Conservation (phyloP, 2,888 invertebrate species). For the Aradus depressus region DNA sequence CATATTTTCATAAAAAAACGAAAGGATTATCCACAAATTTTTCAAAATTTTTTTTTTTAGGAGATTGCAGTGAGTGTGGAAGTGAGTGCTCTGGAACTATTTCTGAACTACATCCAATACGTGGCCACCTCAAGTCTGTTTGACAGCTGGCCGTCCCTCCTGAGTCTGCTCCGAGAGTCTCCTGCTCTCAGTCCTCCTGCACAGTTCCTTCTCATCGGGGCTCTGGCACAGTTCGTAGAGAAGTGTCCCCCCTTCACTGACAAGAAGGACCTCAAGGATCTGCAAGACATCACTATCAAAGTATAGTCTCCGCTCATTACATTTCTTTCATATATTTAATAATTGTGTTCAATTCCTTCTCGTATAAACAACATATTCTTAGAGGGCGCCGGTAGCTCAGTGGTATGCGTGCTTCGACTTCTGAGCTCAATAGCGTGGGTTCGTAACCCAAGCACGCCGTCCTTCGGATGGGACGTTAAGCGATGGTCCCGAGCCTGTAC, state of each 20-base stretch:
- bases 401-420: too few species aligned
- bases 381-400: too few species aligned
- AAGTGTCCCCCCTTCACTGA: slow-evolving; percentile 61
- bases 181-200: slow-evolving; percentile 60
- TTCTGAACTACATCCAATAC: slow-evolving; percentile 46
- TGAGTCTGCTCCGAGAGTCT: slow-evolving; percentile 64
- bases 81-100: slow-evolving; percentile 69
- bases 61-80: slow-evolving; percentile 52
- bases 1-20: too few species aligned
- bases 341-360: too few species aligned
- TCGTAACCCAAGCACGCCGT: too few species aligned
- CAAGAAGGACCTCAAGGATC: slow-evolving; percentile 66
- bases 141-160: slow-evolving; percentile 66
- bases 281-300: slow-evolving; percentile 62
- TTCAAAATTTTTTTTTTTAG: slow-evolving; percentile 22
- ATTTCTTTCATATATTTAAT: background rate
- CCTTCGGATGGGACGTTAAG: too few species aligned
- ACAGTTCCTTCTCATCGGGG: slow-evolving; percentile 64
- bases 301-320: slow-evolving; percentile 34
- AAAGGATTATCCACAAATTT: too few species aligned
- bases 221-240: slow-evolving; percentile 72
- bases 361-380: too few species aligned
- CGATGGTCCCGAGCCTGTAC: too few species aligned
- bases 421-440: too few species aligned
- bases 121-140: slow-evolving; percentile 56